These are phyloP conservation scores for Chorisops tibialis DNA, from an alignment of 2,888 invertebrate genomes.

Conservation along the genomic window DNA sequence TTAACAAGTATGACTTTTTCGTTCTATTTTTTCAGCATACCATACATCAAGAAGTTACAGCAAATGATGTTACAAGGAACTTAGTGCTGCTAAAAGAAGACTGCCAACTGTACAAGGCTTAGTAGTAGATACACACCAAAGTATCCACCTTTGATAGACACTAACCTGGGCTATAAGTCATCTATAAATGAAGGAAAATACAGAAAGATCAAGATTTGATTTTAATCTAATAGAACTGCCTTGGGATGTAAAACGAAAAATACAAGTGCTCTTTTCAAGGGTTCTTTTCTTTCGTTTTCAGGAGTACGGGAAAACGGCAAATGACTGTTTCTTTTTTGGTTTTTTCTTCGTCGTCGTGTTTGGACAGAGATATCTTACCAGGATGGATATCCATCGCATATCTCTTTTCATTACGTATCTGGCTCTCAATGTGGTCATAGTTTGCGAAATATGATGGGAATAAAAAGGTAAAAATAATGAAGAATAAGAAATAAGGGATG, in stretches of 20 bases:
- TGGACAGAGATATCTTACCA: constrained; percentile 7
- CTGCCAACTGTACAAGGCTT: too few species aligned
- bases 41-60: too few species aligned
- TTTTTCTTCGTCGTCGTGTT: neutral
- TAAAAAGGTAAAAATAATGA: neutral
- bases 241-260: constrained; percentile 6
- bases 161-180: neutral
- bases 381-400: constrained; percentile 5
- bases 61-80: too few species aligned
- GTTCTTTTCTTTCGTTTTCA: neutral
- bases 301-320: neutral
- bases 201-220: constrained; percentile 10
- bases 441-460: neutral
- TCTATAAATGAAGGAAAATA: neutral
- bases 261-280: constrained; percentile 19
- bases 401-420: constrained; percentile 10
- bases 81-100: too few species aligned
- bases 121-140: too few species aligned
- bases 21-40: too few species aligned
- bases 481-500: neutral
- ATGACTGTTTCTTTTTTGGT: constrained; percentile 20
- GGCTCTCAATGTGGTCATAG: neutral
- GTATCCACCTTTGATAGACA: too few species aligned
- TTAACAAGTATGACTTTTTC: too few species aligned
- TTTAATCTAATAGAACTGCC: constrained; percentile 20